Evolutionary conservation across 2,797 vertebrate species (phyloP), one percentile per base, ranked within the genome.

Genomic region (Myotis planiceps): DNA sequence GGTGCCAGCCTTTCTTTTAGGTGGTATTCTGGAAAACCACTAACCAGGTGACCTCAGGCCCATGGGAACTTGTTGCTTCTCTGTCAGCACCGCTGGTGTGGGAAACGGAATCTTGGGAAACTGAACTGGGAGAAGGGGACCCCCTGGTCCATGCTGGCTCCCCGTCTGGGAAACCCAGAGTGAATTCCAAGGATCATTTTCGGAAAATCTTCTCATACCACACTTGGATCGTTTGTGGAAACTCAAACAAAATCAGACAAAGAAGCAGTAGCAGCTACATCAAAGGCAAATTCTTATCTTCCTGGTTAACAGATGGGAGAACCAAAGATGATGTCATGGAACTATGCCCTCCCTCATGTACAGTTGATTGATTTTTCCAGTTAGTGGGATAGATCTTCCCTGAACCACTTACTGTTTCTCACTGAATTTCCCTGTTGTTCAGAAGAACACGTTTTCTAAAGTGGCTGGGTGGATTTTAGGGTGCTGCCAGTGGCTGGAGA

Each of bases 231-330:
- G 14, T 16, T 37, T 29, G 23, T 78, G 45, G 29, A 86, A 94
- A 92, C 21, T 19, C 58, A 78, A 42, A 34, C 37, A 69, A 85
- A 92, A 78, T 10, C 29, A 91, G n/a, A 65, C 25, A 51, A 87
- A 81, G 37, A 37, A 66, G 23, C 25, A 79, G 18, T 9, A 58
- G 60, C 47, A 53, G 8, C 18, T 80, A n/a, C 9, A 27, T 78
- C 29, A 74, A 55, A 89, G 65, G 21, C 14, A 75, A 88, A 66
- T 94, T 80, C 34, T 79, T 78, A 27, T 81, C 79, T 88, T 85
- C 58, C 72, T 90, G 29, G 37, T 25, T 47, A 66, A 75, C 51
- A 75, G 69, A 42, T 60, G 14, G 92, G 85, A 88, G 66, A 69
- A 76, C 16, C 60, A 76, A 80, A 84, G 83, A 69, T 74, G 74